These are phyloP conservation scores for Himalopsyche japonica DNA, from an alignment of 2,888 invertebrate species.

Conservation along the genomic window DNA sequence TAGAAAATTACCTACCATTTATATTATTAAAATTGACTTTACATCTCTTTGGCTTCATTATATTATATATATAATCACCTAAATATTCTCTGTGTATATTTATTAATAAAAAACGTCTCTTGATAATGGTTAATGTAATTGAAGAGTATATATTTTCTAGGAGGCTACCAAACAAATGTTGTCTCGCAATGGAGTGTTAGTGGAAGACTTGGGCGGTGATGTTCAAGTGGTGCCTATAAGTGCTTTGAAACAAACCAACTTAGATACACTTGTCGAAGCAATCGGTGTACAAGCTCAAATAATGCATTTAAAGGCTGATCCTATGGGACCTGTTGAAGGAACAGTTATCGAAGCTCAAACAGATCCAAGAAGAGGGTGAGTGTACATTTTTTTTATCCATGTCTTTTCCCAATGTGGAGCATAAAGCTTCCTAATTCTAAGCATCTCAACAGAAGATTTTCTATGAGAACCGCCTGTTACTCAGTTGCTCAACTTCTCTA, in stretches of 20 bases:
- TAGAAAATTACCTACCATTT: too few relatives aligned
- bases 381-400: too few relatives aligned
- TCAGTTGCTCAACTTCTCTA: too few relatives aligned
- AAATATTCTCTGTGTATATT: too few relatives aligned
- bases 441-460: too few relatives aligned
- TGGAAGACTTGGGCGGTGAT: conserved; percentile 91
- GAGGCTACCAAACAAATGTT: conserved; percentile 69
- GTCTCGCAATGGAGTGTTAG: conserved; percentile 74
- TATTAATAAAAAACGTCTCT: not conserved
- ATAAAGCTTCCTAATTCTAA: too few relatives aligned
- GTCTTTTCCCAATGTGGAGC: too few relatives aligned
- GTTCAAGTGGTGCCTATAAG: conserved; percentile 90
- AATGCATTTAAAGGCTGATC: conserved; percentile 84
- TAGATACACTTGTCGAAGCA: conserved; percentile 80
- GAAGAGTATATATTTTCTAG: conserved; percentile 4
- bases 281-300: conserved; percentile 83
- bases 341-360: conserved; percentile 85
- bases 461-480: too few relatives aligned
- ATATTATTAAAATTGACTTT: too few relatives aligned
- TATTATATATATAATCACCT: too few relatives aligned
- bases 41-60: too few relatives aligned
- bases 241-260: conserved; percentile 80
- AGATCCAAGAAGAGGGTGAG: conserved; percentile 68
- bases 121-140: not conserved
- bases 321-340: conserved; percentile 83